Evolutionary conservation across 2,888 invertebrate genomes (phyloP).

Genomic region (Lutraria lutraria): DNA sequence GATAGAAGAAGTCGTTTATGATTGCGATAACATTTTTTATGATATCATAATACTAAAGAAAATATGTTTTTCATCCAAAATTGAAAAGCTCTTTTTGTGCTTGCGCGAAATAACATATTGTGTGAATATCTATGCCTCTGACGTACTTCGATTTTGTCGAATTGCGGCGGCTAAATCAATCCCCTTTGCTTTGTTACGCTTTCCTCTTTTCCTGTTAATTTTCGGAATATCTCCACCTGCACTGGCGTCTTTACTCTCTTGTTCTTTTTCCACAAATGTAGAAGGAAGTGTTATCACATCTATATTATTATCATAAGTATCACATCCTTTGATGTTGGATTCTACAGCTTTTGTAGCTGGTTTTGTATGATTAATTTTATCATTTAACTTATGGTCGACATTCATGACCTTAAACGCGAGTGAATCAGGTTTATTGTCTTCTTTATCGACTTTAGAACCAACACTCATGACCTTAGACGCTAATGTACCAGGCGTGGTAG

Average conservation of each 20-base stretch:
- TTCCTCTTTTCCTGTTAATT: not conserved
- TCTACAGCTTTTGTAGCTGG: too few species aligned
- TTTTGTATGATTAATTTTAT: too few species aligned
- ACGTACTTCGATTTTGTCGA: not conserved
- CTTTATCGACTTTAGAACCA: not conserved
- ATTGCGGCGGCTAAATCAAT: not conserved
- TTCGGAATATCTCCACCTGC: not conserved
- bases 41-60: too few species aligned
- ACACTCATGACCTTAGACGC: not conserved
- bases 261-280: not conserved
- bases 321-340: not conserved
- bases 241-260: not conserved
- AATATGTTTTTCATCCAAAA: too few species aligned
- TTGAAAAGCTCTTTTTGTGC: too few species aligned
- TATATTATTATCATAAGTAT: not conserved
- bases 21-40: too few species aligned
- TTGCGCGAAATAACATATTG: too few species aligned
- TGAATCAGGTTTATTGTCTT: not conserved
- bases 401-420: not conserved
- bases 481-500: not conserved
- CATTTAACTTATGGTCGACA: not conserved
- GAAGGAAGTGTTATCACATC: not conserved
- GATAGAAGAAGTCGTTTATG: too few species aligned
- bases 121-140: too few species aligned
- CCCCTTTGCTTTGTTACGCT: not conserved